Base-by-base conservation (phyloP, 2,888 invertebrate genomes). In the Morpho achilles region DNA sequence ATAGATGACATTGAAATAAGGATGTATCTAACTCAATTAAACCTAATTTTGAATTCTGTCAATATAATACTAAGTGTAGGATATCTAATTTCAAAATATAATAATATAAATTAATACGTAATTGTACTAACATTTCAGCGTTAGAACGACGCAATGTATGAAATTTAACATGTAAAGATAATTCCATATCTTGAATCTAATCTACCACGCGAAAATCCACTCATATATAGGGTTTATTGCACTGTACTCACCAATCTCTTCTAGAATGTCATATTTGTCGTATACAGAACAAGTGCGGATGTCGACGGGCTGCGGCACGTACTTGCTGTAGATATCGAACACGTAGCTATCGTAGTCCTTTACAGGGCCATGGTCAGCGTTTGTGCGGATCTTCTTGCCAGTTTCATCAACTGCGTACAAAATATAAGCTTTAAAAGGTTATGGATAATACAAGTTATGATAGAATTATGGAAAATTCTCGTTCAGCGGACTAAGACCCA, bases 291-390 rank as follows among this genome's bases (percentile, higher is more conserved):
- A 95, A 1, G 95, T 95, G 76, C 97, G 98, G 76, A 99, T 97
- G 75, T 99, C 98, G 10, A 99, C 99, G 0, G 99, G 98, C 80
- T 98, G 98, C 43, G 99, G 99, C 56, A 98, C 96, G 77, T 97
- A 98, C 84, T 99, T 99, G 75, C 98, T 97, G 92, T 99, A 99
- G 63, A 99, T 95, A 76, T 99, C 99, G 82, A 98, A 98, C 39
- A 99, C 99, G 83, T 97, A 99, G 77, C 96, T 97, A 80, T 99
- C 99, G 84, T 99, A 99, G 87, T 99, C 98, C 72, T 96, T 96
- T 51, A 98, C 93, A 3, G 95, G 95, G 44, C 96, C 97, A 80
- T 95, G 95, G 84, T 97, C 97, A 54, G 95, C 95, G 76, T 96
- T 96, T 54, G 98, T 96, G 63, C 99, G 94, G 58, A 98, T 95